Evolutionary conservation across 2,113 vertebrate species (phyloP), one percentile per base, ranked within the genome.

Genomic region (Oreochromis niloticus): DNA sequence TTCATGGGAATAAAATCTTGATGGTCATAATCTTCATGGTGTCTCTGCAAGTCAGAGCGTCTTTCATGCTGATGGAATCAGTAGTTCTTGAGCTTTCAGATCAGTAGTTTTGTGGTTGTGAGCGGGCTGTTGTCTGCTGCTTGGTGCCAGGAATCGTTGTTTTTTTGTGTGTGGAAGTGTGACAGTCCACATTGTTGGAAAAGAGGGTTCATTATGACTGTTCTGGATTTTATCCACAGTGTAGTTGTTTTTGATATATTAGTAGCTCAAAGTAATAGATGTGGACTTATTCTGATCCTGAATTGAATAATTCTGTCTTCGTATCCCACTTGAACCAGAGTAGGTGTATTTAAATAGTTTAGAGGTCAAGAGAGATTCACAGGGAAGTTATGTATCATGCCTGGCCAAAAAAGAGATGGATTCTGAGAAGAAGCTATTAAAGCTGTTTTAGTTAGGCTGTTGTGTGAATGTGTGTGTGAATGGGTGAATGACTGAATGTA

Each of bases 191-290:
- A 43, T 73, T 14, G 36, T 41, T 43, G 2, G 7, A 71, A 71
- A 71, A 41, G 11, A 71, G 0, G 39, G 22, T 16, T 0, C 68
- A 27, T 27, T 27, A 30, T 46, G 68, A 73, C 14, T 17, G 22
- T 71, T 46, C 41, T 73, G 41, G 68, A 4, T 9, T 73, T 17
- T 75, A 75, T 75, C 68, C 68, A 71, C 36, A 75, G 22, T 75
- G 68, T 75, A 11, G 22, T 17, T 75, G 22, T 75, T 75, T 48
- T 75, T 27, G 14, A 48, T 48, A 75, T 30, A 17, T 48, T 27
- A 48, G 14, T 48, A 0, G 22, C 68, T 27, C 13, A 75, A 16
- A 1, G 24, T 1, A 75, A 75, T 46, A 16, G 14, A 17, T 10
- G 41, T 16, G 39, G 68, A 75, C 14, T 0, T 75, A 48, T 24